phyloP scores from a whole-genome alignment of 2,113 vertebrate genomes.

The Cyprichromis sp. region DNA sequence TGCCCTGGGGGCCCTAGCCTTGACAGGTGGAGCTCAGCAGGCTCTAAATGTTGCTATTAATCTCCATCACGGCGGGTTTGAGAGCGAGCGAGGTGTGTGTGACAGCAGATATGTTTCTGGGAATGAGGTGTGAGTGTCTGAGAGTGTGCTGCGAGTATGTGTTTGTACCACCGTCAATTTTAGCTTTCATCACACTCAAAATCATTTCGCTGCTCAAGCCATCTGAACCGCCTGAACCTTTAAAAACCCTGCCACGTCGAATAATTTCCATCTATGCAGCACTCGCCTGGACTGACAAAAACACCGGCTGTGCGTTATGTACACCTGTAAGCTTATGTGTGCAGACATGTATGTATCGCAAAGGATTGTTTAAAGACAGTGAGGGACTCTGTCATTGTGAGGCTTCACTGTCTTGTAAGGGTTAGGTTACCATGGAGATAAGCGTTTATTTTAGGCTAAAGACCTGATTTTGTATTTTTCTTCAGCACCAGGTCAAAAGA shows the following conservation, averaged over 20 bases:
- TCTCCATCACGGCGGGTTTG: constrained; percentile 50
- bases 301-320: background rate
- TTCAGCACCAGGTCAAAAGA: background rate
- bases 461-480: background rate
- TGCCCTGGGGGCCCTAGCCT: constrained; percentile 29
- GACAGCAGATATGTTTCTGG: constrained; percentile 58
- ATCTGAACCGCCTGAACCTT: constrained; percentile 13
- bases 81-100: constrained; percentile 30
- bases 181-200: constrained; percentile 10
- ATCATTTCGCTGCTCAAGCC: background rate
- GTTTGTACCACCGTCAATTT: background rate
- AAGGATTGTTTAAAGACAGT: background rate
- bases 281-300: background rate
- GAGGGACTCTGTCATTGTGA: background rate
- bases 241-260: background rate
- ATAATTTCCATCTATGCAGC: background rate
- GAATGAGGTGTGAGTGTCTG: constrained; percentile 47
- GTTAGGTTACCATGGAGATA: background rate
- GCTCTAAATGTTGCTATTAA: constrained; percentile 63
- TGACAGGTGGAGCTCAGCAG: constrained; percentile 66
- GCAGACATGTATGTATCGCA: background rate
- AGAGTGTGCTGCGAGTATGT: constrained; percentile 3
- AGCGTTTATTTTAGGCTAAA: background rate
- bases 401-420: background rate
- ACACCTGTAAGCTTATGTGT: background rate